These are phyloP conservation scores for Tiliacea citrago DNA, from an alignment of 2,888 invertebrate species.

Conservation along the genomic window DNA sequence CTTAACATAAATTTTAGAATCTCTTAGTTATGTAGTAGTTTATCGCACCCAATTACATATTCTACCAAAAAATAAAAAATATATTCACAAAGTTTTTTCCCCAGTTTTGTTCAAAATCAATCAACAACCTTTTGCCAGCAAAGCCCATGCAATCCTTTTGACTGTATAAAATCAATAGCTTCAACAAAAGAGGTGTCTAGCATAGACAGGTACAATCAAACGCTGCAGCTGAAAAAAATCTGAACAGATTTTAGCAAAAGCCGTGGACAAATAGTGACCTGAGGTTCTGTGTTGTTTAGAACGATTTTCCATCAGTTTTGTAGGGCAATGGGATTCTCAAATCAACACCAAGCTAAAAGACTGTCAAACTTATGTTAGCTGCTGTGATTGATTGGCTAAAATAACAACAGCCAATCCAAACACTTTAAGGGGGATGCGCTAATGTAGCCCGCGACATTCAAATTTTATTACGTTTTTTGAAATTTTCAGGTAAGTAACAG, in stretches of 20 bases:
- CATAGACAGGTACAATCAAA: constrained; percentile 36
- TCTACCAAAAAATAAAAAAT: background rate
- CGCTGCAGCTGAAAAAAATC: constrained; percentile 38
- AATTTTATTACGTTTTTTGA: too few relatives aligned
- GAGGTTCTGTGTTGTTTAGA: background rate
- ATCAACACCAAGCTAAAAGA: background rate
- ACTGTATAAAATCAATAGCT: constrained; percentile 36
- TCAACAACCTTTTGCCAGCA: constrained; percentile 17
- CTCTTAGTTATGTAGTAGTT: background rate
- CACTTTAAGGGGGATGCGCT: too few relatives aligned
- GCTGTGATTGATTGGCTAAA: too few relatives aligned
- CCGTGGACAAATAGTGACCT: background rate
- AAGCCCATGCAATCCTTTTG: constrained; percentile 27
- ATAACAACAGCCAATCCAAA: too few relatives aligned
- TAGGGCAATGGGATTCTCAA: background rate
- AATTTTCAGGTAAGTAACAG: too few relatives aligned
- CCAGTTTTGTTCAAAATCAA: constrained; percentile 27
- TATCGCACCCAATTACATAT: background rate
- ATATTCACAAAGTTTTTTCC: background rate
- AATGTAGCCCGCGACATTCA: too few relatives aligned
- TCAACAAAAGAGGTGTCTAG: constrained; percentile 38
- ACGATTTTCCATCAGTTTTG: background rate
- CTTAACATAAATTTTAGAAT: too few relatives aligned
- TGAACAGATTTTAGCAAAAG: constrained; percentile 7
- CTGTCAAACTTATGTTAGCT: background rate